Percentiles rank a stretch among this genome's conserved stretches.
Evolutionary conservation across 2,113 vertebrate genomes (phyloP).

Genomic region (Orycteropus afer): DNA sequence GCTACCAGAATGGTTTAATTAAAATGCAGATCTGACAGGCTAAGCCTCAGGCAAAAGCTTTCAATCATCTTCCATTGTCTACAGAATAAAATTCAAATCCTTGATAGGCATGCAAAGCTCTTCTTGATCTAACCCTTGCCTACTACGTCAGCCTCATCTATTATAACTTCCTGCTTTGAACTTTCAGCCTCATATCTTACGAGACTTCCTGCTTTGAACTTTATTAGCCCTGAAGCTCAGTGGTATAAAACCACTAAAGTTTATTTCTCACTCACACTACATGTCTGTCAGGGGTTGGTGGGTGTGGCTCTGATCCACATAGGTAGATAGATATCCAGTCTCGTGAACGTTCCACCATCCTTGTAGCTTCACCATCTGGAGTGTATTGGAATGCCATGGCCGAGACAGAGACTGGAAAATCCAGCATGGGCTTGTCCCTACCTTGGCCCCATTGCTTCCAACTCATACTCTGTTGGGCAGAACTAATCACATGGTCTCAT

Average conservation of each 20-base stretch:
- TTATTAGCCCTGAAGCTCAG: not conserved
- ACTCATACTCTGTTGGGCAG: not conserved
- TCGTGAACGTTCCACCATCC: not conserved
- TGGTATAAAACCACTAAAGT: not conserved
- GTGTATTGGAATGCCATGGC: not conserved
- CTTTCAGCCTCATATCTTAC: not conserved
- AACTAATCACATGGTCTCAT: not conserved
- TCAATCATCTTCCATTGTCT: slow-evolving; percentile 68
- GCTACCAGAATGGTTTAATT: slow-evolving; percentile 70
- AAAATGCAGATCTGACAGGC: slow-evolving; percentile 69
- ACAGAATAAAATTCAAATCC: slow-evolving; percentile 46
- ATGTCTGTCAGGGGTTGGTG: not conserved
- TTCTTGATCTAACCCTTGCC: slow-evolving; percentile 23
- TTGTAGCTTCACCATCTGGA: not conserved
- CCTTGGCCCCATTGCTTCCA: not conserved
- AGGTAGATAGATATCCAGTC: not conserved
- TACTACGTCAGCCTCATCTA: not conserved
- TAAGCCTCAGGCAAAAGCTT: slow-evolving; percentile 62
- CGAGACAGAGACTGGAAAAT: not conserved
- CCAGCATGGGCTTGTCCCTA: not conserved
- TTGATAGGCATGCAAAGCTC: not conserved
- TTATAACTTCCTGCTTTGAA: not conserved
- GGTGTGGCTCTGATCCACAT: not conserved
- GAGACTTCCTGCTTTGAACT: slow-evolving; percentile 12
- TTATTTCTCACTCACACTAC: not conserved